phyloP scores from a whole-genome alignment of 2,113 vertebrate species.

The Paratilapia polleni region DNA sequence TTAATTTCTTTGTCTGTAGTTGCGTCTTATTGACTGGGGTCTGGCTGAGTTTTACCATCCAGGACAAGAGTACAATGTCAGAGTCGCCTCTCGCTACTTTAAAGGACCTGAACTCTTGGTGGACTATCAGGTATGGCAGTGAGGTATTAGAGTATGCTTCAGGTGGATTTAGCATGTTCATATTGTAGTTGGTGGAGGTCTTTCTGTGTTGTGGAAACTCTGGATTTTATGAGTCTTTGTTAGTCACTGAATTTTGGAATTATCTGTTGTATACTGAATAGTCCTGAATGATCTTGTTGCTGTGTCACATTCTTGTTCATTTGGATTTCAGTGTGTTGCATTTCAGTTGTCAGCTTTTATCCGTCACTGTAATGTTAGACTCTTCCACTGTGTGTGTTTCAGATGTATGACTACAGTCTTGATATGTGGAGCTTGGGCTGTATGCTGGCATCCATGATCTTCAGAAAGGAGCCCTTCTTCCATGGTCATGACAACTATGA shows the following conservation, averaged over 20 bases:
- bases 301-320: neutral
- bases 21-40: conserved; percentile 90
- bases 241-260: neutral
- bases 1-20: conserved; percentile 45
- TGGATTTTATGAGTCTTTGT: neutral
- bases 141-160: neutral
- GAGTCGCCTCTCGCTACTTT: conserved; percentile 88
- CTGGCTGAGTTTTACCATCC: conserved; percentile 90
- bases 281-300: neutral
- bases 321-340: neutral
- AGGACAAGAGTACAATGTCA: conserved; percentile 88
- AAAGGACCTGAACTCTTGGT: conserved; percentile 89
- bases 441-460: conserved; percentile 90
- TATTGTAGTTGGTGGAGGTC: neutral
- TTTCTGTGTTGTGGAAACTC: neutral
- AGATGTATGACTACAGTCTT: conserved; percentile 91
- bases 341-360: neutral
- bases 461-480: conserved; percentile 90
- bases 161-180: neutral
- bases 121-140: conserved; percentile 84
- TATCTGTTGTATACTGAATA: too few relatives aligned
- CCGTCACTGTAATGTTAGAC: too few relatives aligned
- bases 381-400: neutral
- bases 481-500: conserved; percentile 90
- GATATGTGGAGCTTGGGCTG: conserved; percentile 91